Base-by-base conservation (phyloP, 2,888 invertebrate genomes). In the Apodemia duryi region DNA sequence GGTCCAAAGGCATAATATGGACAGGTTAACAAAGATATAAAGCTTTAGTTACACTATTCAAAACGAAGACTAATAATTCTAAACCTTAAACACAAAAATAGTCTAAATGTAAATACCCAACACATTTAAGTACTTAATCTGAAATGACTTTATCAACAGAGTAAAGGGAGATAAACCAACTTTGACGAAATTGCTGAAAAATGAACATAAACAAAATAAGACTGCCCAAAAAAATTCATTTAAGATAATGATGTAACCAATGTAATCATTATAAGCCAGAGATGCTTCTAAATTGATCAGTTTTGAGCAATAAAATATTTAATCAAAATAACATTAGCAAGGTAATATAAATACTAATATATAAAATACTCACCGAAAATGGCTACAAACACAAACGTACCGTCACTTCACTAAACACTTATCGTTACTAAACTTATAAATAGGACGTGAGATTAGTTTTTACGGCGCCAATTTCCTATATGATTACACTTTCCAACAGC, bases 401-500 rank as follows among this genome's bases (percentile, higher is more conserved):
- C 73, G 77, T 77, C 81, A 78, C 77, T 75, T 81, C 80, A 78
- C 71, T 81, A 80, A 82, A 77, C 80, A 83, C 78, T 74, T 84
- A 81, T 13, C 51, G 43, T 51, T 73, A 77, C 72, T 74, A 72
- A 74, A 77, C 72, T 57, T 57, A 11, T 77, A 76, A 76, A 86
- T 83, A 75, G 83, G 84, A 86, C 86, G 87, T 86, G 85, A 79
- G 88, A 88, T 81, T 84, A 82, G 87, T 88, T 86, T 86, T 87
- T 87, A 85, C 83, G 79, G 80, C 75, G 83, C 79, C 78, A 81
- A 81, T 84, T 87, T 85, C 86, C 82, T 79, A 79, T 84, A 82
- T 79, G 82, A 84, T 84, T 84, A 81, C 89, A 90, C 91, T 91
- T 91, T 91, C 91, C 88, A 90, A 90, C 84, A 88, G 89, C 91